These are phyloP conservation scores for Dipus sagitta DNA, from an alignment of 2,797 vertebrate species.

Conservation along the genomic window DNA sequence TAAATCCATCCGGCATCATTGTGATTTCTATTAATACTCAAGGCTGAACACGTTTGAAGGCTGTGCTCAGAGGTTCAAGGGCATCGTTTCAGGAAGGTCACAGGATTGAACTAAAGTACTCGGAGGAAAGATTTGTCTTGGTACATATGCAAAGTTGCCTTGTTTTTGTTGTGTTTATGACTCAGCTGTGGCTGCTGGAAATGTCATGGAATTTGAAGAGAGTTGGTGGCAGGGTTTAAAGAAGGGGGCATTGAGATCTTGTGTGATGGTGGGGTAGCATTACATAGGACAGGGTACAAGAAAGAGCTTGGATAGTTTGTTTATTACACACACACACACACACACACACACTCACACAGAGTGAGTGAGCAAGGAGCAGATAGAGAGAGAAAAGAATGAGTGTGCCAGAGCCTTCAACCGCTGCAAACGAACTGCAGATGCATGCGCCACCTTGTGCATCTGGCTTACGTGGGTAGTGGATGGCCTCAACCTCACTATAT, in stretches of 20 bases:
- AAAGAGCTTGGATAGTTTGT: not conserved
- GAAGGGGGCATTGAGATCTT: not conserved
- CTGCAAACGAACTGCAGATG: too few species aligned
- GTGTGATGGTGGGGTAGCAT: not conserved
- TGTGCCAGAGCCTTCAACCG: too few species aligned
- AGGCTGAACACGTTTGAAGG: not conserved
- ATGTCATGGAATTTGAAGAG: not conserved
- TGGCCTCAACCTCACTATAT: not conserved
- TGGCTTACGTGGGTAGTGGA: too few species aligned
- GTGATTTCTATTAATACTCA: constrained; percentile 55
- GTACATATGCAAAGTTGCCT: not conserved
- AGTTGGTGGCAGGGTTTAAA: not conserved
- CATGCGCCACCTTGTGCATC: too few species aligned
- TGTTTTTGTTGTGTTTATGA: not conserved
- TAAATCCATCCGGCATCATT: constrained; percentile 14
- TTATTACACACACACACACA: too few species aligned
- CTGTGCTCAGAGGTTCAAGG: constrained; percentile 12
- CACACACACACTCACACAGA: too few species aligned
- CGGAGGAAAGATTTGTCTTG: not conserved
- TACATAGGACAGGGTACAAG: not conserved
- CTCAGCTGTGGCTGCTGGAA: not conserved
- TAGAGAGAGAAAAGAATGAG: too few species aligned
- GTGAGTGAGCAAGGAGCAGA: too few species aligned
- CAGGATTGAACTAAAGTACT: not conserved
- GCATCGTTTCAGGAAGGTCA: not conserved